Evolutionary conservation across 2,888 invertebrate genomes (phyloP), one percentile per base, ranked within the genome.

Genomic region (Abscondita cerata): DNA sequence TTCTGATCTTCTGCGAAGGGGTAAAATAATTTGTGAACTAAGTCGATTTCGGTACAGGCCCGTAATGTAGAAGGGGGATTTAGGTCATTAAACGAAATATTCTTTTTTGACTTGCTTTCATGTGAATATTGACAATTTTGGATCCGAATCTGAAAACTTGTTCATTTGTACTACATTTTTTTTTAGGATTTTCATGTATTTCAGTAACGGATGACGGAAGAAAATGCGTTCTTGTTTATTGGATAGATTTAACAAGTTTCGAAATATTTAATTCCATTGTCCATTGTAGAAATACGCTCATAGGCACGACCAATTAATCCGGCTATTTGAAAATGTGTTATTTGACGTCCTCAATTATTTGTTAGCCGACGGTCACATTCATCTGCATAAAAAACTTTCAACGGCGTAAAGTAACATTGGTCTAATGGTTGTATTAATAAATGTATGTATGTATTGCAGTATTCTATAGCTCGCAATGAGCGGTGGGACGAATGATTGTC

Each of bases 401-500:
- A 25, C 19, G 59, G 33, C 52, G 41, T 52, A 18, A 58, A 58
- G 41, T 38, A 58, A 16, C 41, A 51, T 13, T 41, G 16, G 25
- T 59, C 54, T 46, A 53, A 13, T n/a, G 53, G 59, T 20, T 59
- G 53, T 9, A 31, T 40, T 15, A 47, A 31, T 12, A 53, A 20
- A 48, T 59, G 47, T 13, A 59, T 59, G 54, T 16, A 9, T 44
- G 25, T 6, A 25, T 52, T 52, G 20, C 53, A 46, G 31, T 41
- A 59, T 33, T 31, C 13, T n/a, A 59, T 16, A 8, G 44, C 48
- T 12, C 36, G 40, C 16, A 58, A 31, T 12, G 46, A 31, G 12
- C 19, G 36, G 50, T 62, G 62, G 4, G 53, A 53, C 1, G 25
- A 25, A 20, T 62, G 59, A 48, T 53, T 62, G 36, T 59, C 62